Base-by-base conservation (phyloP, 35 echinoderm and acorn worm species). In the Strongylocentrotus purpuratus region DNA sequence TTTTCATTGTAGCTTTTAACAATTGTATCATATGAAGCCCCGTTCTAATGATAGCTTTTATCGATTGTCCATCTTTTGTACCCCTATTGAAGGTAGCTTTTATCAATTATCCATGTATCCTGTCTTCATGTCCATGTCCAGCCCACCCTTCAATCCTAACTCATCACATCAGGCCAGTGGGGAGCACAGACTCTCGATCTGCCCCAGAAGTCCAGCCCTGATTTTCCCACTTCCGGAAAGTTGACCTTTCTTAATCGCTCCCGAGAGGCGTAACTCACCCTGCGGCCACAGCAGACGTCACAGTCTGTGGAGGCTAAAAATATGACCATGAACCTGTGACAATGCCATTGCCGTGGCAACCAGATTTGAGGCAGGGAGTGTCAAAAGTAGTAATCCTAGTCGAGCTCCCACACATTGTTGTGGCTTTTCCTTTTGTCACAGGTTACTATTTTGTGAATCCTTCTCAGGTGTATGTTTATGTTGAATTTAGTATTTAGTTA, bases 161-260 rank as follows among this genome's bases (percentile, higher is more conserved):
- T 18, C 65, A 78, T 78, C 65, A n/a, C 18, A 28, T 22, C 65
- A 7, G n/a, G 28, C 25, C 65, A 78, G 3, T 28, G 22, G 20
- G 65, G 22, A 78, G 65, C 65, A n/a, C 25, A 59, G 65, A 78
- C 3, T 7, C 65, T n/a, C 15, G 1, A 41, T 0, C 35, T 41
- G 52, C 52, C 25, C 61, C 65, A 7, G 18, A 78, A 78, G 65
- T 78, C 65, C 65, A 78, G 65, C 25, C 22, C 87, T 41, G 20
- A 89, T 15, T 59, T 59, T 45, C 45, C 45, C 87, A 89, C 87
- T 45, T 89, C 87, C 87, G 87, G 87, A 89, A 89, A 89, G 12
- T 89, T 33, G 45, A 46, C 87, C 87, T 89, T 89, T 22, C 45
- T 45, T 89, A 17, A 89, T 89, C 32, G 87, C 45, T 46, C 87